These are phyloP conservation scores for Rachycentron canadum DNA, from an alignment of 2,797 vertebrate species.

Conservation along the genomic window DNA sequence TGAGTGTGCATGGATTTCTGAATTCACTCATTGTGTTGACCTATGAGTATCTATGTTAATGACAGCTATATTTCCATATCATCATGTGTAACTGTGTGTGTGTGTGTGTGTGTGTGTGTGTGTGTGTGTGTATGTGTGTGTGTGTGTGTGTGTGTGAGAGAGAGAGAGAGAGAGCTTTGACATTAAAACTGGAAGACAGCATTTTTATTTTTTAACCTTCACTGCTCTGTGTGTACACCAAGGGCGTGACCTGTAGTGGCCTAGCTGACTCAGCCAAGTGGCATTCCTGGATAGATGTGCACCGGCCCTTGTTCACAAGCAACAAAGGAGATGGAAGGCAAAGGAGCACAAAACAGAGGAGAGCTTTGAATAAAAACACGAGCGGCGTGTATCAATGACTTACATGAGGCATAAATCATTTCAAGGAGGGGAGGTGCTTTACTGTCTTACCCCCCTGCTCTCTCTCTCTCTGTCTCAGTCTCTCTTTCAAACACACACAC, in stretches of 20 bases:
- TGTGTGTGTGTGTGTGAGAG: slow-evolving; percentile 1
- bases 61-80: slow-evolving; percentile 31
- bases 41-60: too few species aligned
- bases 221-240: slow-evolving; percentile 44
- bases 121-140: not conserved
- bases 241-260: slow-evolving; percentile 65
- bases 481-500: not conserved
- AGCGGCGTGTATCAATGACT: slow-evolving; percentile 39
- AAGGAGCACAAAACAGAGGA: not conserved
- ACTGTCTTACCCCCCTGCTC: not conserved
- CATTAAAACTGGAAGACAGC: slow-evolving; percentile 33
- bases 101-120: slow-evolving; percentile 6
- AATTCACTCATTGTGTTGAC: slow-evolving; percentile 48
- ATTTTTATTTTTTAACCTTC: slow-evolving; percentile 46
- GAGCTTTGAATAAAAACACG: slow-evolving; percentile 43
- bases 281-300: slow-evolving; percentile 56
- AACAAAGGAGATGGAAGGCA: slow-evolving; percentile 54
- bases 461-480: not conserved
- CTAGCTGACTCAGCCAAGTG: slow-evolving; percentile 71
- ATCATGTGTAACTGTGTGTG: slow-evolving; percentile 3
- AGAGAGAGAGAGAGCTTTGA: slow-evolving; percentile 1
- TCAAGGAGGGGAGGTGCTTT: slow-evolving; percentile 14
- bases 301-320: slow-evolving; percentile 39
- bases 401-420: slow-evolving; percentile 46
- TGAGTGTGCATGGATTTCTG: slow-evolving; percentile 10